A percentile compares a stretch with the other conserved stretches of the same genome.
Conservation (phyloP, 2,113 vertebrate genomes). For the Lasiurus borealis region DNA sequence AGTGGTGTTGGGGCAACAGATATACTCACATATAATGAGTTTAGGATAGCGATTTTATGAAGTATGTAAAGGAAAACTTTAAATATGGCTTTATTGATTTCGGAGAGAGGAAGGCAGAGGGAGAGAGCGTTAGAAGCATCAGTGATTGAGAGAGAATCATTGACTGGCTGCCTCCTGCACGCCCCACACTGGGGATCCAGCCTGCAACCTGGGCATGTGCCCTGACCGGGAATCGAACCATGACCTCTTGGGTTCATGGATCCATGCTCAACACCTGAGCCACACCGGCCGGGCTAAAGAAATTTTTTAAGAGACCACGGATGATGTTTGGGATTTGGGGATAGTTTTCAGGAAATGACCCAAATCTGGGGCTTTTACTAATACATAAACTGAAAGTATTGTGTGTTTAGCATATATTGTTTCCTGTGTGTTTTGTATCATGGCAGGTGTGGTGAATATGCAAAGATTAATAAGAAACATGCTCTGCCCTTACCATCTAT, state of each 20-base stretch:
- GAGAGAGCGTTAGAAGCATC: too few relatives aligned
- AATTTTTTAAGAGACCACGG: background rate
- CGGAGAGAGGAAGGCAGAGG: too few relatives aligned
- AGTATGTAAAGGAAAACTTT: background rate
- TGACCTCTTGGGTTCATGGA: too few relatives aligned
- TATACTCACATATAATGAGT: background rate
- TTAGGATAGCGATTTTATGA: background rate
- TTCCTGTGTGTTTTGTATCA: background rate
- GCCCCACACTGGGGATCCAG: too few relatives aligned
- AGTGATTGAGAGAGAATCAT: too few relatives aligned
- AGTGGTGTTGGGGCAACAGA: background rate
- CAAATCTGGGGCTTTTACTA: background rate
- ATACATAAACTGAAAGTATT: background rate
- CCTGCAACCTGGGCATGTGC: too few relatives aligned
- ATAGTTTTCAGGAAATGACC: constrained; percentile 5
- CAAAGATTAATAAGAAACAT: background rate
- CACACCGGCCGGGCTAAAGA: background rate
- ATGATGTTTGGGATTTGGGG: background rate
- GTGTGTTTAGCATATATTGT: background rate
- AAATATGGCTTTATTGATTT: too few relatives aligned
- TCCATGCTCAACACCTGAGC: too few relatives aligned
- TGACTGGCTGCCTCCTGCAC: too few relatives aligned
- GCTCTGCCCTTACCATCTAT: background rate
- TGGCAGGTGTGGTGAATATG: background rate
- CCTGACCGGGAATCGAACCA: too few relatives aligned